These are phyloP conservation scores for Cyclophora albipunctata DNA, from an alignment of 2,888 invertebrate genomes.

Conservation along the genomic window DNA sequence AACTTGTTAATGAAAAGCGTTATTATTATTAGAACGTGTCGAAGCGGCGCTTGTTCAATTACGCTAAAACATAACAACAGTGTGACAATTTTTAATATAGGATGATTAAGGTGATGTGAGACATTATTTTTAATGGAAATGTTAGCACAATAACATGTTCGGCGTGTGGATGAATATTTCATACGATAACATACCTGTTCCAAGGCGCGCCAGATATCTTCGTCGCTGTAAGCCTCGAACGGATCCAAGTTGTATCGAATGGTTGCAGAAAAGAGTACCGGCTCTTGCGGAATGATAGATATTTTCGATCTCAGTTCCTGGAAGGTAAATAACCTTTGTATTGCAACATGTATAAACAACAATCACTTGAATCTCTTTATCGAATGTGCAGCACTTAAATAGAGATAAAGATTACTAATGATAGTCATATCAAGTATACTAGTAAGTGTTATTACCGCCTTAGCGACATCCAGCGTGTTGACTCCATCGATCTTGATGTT, in stretches of 20 bases:
- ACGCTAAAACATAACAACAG: too few relatives aligned
- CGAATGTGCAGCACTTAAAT: neutral
- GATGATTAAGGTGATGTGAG: too few relatives aligned
- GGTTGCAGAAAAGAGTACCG: conserved; percentile 79
- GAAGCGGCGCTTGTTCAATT: too few relatives aligned
- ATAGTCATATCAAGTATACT: too few relatives aligned
- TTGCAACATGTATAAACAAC: neutral
- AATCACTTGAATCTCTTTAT: neutral
- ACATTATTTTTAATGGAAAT: too few relatives aligned
- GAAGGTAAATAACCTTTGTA: neutral
- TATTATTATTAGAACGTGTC: too few relatives aligned
- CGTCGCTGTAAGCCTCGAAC: conserved; percentile 77
- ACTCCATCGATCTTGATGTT: conserved; percentile 82
- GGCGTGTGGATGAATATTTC: too few relatives aligned
- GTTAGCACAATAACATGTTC: too few relatives aligned
- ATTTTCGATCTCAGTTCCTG: conserved; percentile 78
- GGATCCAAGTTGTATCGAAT: conserved; percentile 84
- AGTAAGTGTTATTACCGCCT: conserved; percentile 50
- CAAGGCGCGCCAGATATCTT: conserved; percentile 79
- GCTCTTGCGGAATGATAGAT: conserved; percentile 83
- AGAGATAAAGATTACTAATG: neutral
- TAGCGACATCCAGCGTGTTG: conserved; percentile 76
- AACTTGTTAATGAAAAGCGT: too few relatives aligned
- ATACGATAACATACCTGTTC: conserved; percentile 66
- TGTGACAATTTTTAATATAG: too few relatives aligned